Percentiles rank a stretch among this genome's conserved stretches.
phyloP scores from a whole-genome alignment of 2,888 invertebrate species.

The Dascillus cervinus region DNA sequence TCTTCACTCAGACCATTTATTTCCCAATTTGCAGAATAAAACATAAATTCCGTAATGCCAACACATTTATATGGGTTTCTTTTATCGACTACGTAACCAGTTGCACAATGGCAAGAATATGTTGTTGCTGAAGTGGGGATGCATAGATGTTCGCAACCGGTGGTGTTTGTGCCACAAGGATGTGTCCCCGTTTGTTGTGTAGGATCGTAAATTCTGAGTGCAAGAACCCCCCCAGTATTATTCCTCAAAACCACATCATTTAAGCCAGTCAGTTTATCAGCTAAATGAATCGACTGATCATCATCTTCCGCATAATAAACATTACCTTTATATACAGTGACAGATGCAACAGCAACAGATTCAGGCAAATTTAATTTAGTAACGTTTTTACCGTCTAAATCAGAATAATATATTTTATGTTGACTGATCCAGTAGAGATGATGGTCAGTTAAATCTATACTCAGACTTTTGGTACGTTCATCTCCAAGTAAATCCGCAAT shows the following conservation, averaged over 20 bases:
- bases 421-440: slow-evolving; percentile 67
- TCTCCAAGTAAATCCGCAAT: slow-evolving; percentile 29
- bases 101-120: slow-evolving; percentile 67
- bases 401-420: slow-evolving; percentile 48
- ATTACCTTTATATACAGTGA: slow-evolving; percentile 56
- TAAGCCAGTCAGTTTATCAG: slow-evolving; percentile 50
- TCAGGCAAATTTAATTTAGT: slow-evolving; percentile 30
- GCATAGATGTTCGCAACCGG: slow-evolving; percentile 67
- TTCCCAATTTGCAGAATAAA: slow-evolving; percentile 72
- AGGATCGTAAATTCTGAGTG: slow-evolving; percentile 65
- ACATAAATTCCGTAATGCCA: slow-evolving; percentile 60
- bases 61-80: slow-evolving; percentile 43
- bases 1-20: slow-evolving; percentile 57
- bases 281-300: slow-evolving; percentile 53
- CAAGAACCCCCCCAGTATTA: slow-evolving; percentile 45
- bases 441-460: slow-evolving; percentile 28
- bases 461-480: slow-evolving; percentile 32
- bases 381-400: slow-evolving; percentile 27
- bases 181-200: slow-evolving; percentile 53
- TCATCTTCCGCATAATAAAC: slow-evolving; percentile 64
- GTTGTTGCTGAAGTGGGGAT: slow-evolving; percentile 51
- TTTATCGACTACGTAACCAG: slow-evolving; percentile 55
- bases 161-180: slow-evolving; percentile 45
- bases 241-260: slow-evolving; percentile 42
- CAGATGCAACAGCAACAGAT: slow-evolving; percentile 51